Percentiles rank a stretch among this genome's conserved stretches.
These are phyloP conservation scores for Drepanosiphum platanoidis DNA, from an alignment of 2,888 invertebrate genomes.

Conservation along the genomic window DNA sequence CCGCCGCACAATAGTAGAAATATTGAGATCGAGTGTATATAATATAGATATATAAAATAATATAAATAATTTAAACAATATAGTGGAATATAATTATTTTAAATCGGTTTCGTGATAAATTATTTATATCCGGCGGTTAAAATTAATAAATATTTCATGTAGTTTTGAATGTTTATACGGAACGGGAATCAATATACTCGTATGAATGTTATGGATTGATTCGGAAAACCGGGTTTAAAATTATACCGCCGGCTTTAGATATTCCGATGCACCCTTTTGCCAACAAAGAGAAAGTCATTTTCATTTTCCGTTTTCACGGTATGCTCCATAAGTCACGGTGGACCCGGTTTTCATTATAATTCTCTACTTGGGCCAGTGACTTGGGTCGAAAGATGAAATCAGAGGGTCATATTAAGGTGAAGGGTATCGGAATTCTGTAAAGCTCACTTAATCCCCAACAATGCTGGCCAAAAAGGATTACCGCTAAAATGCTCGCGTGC, in stretches of 20 bases:
- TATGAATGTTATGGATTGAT: slow-evolving; percentile 19
- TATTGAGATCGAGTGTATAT: too few species aligned
- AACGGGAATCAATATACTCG: not conserved
- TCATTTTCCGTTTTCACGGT: slow-evolving; percentile 24
- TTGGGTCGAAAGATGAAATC: slow-evolving; percentile 48
- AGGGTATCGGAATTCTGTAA: slow-evolving; percentile 43
- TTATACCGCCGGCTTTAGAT: not conserved
- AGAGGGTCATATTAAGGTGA: slow-evolving; percentile 49
- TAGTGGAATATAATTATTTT: not conserved
- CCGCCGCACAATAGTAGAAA: too few species aligned
- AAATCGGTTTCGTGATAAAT: not conserved
- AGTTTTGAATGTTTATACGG: not conserved
- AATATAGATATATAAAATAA: too few species aligned
- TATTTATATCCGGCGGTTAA: not conserved
- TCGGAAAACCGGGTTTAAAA: not conserved
- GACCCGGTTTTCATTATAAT: slow-evolving; percentile 44
- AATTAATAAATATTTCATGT: slow-evolving; percentile 6
- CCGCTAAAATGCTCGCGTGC: slow-evolving; percentile 28
- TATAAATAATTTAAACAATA: not conserved
- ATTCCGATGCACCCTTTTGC: not conserved
- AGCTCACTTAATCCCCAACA: slow-evolving; percentile 48
- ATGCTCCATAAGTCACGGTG: slow-evolving; percentile 37
- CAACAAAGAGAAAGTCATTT: slow-evolving; percentile 26
- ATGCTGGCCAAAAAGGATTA: slow-evolving; percentile 46
- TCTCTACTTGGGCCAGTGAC: slow-evolving; percentile 25